Evolutionary conservation across 2,888 invertebrate genomes (phyloP), one percentile per base, ranked within the genome.

Genomic region (Scrobipalpa costella): DNA sequence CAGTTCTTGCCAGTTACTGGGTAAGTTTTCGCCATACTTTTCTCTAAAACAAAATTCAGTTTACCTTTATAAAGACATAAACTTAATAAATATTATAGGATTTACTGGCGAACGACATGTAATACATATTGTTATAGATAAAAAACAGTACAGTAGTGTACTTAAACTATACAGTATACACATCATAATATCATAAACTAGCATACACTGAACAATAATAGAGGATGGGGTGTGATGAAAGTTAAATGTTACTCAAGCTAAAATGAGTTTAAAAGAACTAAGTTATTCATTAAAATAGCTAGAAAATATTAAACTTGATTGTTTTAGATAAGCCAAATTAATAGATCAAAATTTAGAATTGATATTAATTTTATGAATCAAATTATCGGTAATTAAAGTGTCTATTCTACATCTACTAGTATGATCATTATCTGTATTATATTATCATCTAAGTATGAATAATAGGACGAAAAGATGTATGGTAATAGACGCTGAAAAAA

Each of bases 1-100:
- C 58, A 94, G 78, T 62, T 93, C 90, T 74, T 94, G 86, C 95
- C 96, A 96, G 78, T 95, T 93, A 11, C 85, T 86, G 0, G 96
- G 96, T 59, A 96, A 83, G 62, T 93, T 92, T 78, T 95, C 95
- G 1, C 92, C 85, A 73, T 93, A 95, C 66, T 92, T 92, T 66
- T 93, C 89, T 64, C 92, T 93, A 73, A 93, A 89, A 86, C 63
- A 55, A 68, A 67, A 60, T 57, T 50, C 50, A 21, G 50, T 50
- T 7, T 9, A 17, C 19, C 50, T 50, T 50, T 19, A 17, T 49
- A 19, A 65, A 21, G 17, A 50, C 17, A 47, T 17, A 11, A 17
- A 44, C 1, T n/a, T n/a, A n/a, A n/a, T n/a, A n/a, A 49, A 50
- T 50, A 9, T 13, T n/a, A n/a, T 50, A 50, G 21, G 50, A 50